Base-by-base conservation (phyloP, 2,888 invertebrate genomes). In the Hydrotaea diabolus region DNA sequence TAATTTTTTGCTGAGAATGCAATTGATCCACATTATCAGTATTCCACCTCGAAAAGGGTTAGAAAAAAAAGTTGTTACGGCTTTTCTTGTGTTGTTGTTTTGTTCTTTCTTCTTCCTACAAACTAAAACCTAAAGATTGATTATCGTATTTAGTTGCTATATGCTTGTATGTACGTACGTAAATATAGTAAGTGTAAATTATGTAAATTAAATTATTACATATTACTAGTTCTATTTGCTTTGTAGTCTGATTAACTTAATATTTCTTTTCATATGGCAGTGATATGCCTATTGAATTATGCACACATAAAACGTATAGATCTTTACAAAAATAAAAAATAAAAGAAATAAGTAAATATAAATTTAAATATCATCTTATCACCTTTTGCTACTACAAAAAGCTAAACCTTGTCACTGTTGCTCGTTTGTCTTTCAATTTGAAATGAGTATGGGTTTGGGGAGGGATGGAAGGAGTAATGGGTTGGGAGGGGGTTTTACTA, bases 201-300 rank as follows among this genome's bases (percentile, higher is more conserved):
- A 62, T 62, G 31, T 69, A 69, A 69, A 69, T 23, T 46, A 69
- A 46, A 21, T 69, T 69, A 46, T 23, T 69, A 43, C 19, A 15
- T 46, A 69, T 31, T 59, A 26, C n/a, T 69, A 39, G 15, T 66
- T 66, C 43, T 69, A 66, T 36, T 46, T 53, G 55, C 64, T 46
- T 73, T 31, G 76, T 46, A 43, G 21, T 46, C 57, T 64, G 31
- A 9, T 43, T 69, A 69, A 43, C 7, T 82, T 36, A 77, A 66
- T 21, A 69, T 77, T 55, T 39, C 26, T 36, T 39, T 57, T 17
- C 59, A 79, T 79, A 85, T 82, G 85, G 82, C 82, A 85, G 85
- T 82, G 82, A 69, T 81, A 69, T 85, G 85, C 85, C 82, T 85
- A 80, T 82, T 77, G 69, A 73, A 81, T 81, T 77, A 81, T 66